Evolutionary conservation across 2,797 vertebrate species (phyloP).

Genomic region (Anabacerthia variegaticeps): DNA sequence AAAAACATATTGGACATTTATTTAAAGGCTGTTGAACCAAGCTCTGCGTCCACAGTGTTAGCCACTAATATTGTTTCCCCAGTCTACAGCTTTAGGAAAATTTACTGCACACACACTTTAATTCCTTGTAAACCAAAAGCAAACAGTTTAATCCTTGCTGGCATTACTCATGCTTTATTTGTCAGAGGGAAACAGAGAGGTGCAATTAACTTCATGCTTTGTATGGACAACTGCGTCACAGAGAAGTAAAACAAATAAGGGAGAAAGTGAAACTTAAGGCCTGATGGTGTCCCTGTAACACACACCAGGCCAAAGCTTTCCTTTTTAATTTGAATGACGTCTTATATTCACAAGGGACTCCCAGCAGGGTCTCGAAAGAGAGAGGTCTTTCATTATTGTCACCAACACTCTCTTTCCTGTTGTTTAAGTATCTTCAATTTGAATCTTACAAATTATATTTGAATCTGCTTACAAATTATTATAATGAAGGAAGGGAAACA

Average conservation of each 20-base stretch:
- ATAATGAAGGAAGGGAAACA: neutral
- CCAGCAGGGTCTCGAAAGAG: neutral
- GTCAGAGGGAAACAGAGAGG: constrained; percentile 52
- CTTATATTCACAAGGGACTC: neutral
- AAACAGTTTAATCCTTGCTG: constrained; percentile 66
- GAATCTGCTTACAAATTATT: neutral
- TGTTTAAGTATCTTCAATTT: neutral
- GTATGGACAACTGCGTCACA: constrained; percentile 24
- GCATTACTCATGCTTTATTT: constrained; percentile 52
- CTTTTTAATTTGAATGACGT: neutral
- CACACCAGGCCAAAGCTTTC: neutral
- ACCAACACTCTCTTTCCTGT: neutral
- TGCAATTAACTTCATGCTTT: constrained; percentile 49
- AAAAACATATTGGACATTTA: neutral
- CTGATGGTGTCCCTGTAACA: neutral
- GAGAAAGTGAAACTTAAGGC: neutral
- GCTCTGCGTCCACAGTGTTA: constrained; percentile 20
- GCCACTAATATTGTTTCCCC: constrained; percentile 50
- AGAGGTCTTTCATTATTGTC: neutral
- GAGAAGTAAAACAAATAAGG: constrained; percentile 38
- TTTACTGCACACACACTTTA: constrained; percentile 45
- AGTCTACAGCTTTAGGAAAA: constrained; percentile 32
- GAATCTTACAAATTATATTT: neutral
- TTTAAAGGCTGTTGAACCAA: constrained; percentile 33
- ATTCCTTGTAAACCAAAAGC: constrained; percentile 72